phyloP scores from a whole-genome alignment of 2,113 vertebrate species.

The Amblyopsis rosae region DNA sequence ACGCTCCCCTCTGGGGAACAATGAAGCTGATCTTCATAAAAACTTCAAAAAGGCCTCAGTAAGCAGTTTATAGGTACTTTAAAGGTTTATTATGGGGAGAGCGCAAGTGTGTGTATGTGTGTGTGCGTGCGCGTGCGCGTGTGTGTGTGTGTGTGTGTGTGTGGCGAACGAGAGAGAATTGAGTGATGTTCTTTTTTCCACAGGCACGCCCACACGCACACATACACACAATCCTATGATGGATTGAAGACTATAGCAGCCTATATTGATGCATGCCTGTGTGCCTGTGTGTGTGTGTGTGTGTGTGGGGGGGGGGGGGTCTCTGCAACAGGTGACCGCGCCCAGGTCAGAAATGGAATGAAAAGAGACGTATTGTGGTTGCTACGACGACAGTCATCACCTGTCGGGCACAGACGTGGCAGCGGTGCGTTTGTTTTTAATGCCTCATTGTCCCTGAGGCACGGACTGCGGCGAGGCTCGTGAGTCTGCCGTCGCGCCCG shows the following conservation, averaged over 20 bases:
- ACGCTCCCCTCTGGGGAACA: constrained; percentile 83
- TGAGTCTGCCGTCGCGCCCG: too few species aligned
- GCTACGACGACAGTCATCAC: neutral
- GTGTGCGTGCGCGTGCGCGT: neutral
- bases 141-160: neutral
- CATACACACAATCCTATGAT: constrained; percentile 18
- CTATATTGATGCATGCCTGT: constrained; percentile 24
- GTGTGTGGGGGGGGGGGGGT: neutral
- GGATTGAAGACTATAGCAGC: constrained; percentile 17
- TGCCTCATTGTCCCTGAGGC: neutral
- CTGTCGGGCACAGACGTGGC: constrained; percentile 2
- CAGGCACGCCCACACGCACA: constrained; percentile 31
- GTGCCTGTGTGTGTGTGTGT: neutral
- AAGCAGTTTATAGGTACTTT: constrained; percentile 86
- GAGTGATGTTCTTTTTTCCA: constrained; percentile 4
- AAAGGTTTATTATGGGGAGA: constrained; percentile 74
- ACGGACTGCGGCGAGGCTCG: neutral
- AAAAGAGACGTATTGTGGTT: constrained; percentile 9
- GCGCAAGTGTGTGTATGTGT: constrained; percentile 22
- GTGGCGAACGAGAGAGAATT: neutral
- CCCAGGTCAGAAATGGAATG: constrained; percentile 9
- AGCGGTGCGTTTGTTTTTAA: neutral
- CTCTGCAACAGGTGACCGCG: constrained; percentile 58
- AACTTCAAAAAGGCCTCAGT: constrained; percentile 83
- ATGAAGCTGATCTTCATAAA: constrained; percentile 86